Percentiles rank a stretch among this genome's conserved stretches.
Evolutionary conservation across 2,113 vertebrate species (phyloP).

Genomic region (Apeltes quadracus): DNA sequence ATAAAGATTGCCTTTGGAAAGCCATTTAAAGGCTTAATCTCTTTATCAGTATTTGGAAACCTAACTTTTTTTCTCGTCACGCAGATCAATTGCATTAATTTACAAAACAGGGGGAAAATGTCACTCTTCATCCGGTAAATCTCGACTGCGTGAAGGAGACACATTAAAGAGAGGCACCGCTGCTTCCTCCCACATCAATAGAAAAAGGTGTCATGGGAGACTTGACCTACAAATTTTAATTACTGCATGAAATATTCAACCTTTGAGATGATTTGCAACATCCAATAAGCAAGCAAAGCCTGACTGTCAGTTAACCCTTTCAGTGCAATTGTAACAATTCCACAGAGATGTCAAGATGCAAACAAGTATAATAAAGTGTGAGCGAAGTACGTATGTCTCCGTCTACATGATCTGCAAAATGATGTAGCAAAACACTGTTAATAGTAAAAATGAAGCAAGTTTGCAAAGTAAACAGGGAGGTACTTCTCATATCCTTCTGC

Average conservation of each 20-base stretch:
- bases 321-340: conserved; percentile 45
- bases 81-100: conserved; percentile 97
- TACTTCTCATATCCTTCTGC: background rate
- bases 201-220: conserved; percentile 90
- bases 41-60: conserved; percentile 97
- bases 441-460: background rate
- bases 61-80: conserved; percentile 97
- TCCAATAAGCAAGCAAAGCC: conserved; percentile 73
- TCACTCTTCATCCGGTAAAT: conserved; percentile 97
- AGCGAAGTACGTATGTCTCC: background rate
- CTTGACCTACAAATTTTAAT: conserved; percentile 98
- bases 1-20: conserved; percentile 93
- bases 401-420: too few relatives aligned
- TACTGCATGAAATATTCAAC: conserved; percentile 94
- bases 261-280: conserved; percentile 84
- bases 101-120: conserved; percentile 95
- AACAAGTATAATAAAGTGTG: background rate
- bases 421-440: background rate
- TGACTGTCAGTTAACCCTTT: conserved; percentile 76
- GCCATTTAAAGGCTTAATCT: conserved; percentile 97
- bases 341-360: background rate
- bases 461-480: background rate
- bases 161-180: conserved; percentile 83
- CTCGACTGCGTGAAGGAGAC: conserved; percentile 82
- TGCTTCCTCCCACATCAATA: conserved; percentile 85